Base-by-base conservation (phyloP, 2,113 vertebrate species). In the Albula glossodonta region DNA sequence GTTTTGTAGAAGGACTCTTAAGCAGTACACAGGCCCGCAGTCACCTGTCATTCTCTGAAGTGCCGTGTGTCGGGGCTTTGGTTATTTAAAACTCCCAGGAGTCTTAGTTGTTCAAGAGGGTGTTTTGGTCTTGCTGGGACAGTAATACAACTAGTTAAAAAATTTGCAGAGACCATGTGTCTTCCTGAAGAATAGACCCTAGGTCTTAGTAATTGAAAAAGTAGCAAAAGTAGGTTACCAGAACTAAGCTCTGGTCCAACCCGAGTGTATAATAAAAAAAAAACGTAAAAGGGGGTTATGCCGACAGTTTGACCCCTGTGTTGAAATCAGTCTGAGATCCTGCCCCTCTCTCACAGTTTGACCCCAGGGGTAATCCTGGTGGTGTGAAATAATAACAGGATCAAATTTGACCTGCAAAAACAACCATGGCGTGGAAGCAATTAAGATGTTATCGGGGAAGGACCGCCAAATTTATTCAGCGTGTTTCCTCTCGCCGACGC, bases 41-140 rank as follows among this genome's bases (percentile, higher is more conserved):
- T 79, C n/a, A 51, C 19, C 60, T 41, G 31, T 41, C 31, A 41
- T 41, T 41, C 31, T 41, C 31, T 41, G n/a, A 22, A 11, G 78
- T 57, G 89, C 90, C n/a, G n/a, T n/a, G n/a, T n/a, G 86, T 89
- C 83, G 88, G 89, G 86, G 87, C 86, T 87, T 88, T 84, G 90
- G 91, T 89, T 92, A 92, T 94, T 92, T 92, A 91, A 89, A 88
- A 89, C 87, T 80, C 48, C 77, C 88, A 82, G 87, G 87, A 90
- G 79, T 91, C 86, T 50, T 53, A 63, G 74, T n/a, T 89, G 88
- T 91, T 86, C 88, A 87, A 86, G 48, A 89, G 79, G 87, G 89
- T 87, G 91, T 88, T 25, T 74, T 77, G 17, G 60, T 49, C 51
- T n/a, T 77, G 60, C 60, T 86, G 60, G 81, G 56, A 70, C 56